Conservation (phyloP, 92 coral and sea anemone species). For the Phenganax subtilis region DNA sequence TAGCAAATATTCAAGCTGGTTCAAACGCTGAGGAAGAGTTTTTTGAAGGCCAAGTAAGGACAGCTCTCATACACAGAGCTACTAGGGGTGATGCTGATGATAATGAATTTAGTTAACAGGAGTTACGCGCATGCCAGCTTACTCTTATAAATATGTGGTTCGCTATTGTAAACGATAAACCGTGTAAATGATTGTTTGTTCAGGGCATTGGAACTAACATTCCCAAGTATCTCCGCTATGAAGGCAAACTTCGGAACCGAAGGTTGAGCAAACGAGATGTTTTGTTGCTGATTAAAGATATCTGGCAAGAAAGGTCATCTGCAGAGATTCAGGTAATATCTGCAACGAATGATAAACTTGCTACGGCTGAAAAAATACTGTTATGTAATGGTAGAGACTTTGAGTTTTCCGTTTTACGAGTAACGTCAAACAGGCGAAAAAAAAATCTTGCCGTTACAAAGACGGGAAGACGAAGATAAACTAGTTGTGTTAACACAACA, state of each 20-base stretch:
- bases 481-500: no score
- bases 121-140: neutral
- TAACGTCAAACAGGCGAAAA: no score
- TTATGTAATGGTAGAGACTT: neutral
- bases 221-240: slow-evolving; percentile 74
- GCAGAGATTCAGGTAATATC: slow-evolving; percentile 78
- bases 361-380: neutral
- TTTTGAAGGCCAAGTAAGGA: slow-evolving; percentile 86
- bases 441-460: no score
- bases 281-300: slow-evolving; percentile 82
- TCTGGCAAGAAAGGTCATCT: slow-evolving; percentile 96
- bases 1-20: slow-evolving; percentile 87
- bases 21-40: slow-evolving; percentile 78
- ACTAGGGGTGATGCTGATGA: neutral
- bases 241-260: slow-evolving; percentile 91
- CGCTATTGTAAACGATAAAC: neutral
- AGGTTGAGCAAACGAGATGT: slow-evolving; percentile 90
- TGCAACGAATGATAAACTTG: neutral
- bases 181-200: neutral
- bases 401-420: neutral
- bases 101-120: neutral
- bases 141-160: neutral
- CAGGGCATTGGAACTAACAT: slow-evolving; percentile 90
- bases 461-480: no score
- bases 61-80: neutral